A percentile compares a stretch with the other conserved stretches of the same genome.
Evolutionary conservation across 2,113 vertebrate genomes (phyloP).

Genomic region (Melozone crissalis): DNA sequence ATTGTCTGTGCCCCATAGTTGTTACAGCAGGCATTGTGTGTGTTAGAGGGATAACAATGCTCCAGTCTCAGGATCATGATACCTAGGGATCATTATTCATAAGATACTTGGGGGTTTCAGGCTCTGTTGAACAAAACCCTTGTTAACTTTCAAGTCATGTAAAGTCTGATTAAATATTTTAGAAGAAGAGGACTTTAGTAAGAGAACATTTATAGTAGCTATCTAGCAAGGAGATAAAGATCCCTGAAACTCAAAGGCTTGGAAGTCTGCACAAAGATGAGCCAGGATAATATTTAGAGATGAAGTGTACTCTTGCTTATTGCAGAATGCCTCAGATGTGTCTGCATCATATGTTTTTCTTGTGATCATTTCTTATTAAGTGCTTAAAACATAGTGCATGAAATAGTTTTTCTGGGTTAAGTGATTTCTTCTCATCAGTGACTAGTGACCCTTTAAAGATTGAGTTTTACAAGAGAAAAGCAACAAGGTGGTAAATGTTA

Average conservation of each 20-base stretch:
- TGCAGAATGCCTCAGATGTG: background rate
- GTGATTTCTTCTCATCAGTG: background rate
- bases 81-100: background rate
- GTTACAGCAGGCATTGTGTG: background rate
- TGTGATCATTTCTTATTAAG: background rate
- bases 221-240: background rate
- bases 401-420: background rate
- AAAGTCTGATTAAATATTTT: background rate
- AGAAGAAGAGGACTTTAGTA: background rate
- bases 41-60: background rate
- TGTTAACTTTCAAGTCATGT: background rate
- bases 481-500: background rate
- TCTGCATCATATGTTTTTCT: background rate
- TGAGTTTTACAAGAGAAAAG: background rate
- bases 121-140: background rate
- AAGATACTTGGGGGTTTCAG: background rate
- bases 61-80: background rate
- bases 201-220: background rate
- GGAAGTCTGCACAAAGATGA: background rate
- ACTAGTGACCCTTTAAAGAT: background rate
- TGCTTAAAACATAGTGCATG: background rate
- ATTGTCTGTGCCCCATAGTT: background rate
- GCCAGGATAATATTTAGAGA: background rate
- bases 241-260: background rate
- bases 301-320: background rate